Base-by-base conservation (phyloP, 35 echinoderm and acorn worm species). In the Ptychodera flava region DNA sequence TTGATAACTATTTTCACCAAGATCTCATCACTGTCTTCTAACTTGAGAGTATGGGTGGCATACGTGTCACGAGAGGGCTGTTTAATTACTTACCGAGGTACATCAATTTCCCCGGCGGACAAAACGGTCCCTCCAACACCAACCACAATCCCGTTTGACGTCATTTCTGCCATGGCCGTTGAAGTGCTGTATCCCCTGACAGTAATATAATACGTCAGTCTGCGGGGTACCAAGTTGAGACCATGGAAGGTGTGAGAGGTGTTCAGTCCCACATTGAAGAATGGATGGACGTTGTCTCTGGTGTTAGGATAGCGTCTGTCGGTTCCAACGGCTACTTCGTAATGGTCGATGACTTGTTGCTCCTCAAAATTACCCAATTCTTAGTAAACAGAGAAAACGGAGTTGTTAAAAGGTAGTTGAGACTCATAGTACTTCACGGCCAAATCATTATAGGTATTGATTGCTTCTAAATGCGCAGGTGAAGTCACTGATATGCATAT, bases 261-360 rank as follows among this genome's bases (percentile, higher is more conserved):
- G 34, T 90, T 90, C 77, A 78, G 76, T 22, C 83, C 83, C 6
- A 90, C 83, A 36, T 85, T 80, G 30, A 83, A 81, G 78, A 90
- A 90, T 14, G 89, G 83, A 37, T 85, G 53, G 15, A 85, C 77
- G 35, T 90, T 81, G 37, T 86, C 77, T 85, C 84, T 78, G 27
- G 89, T 90, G 36, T 85, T 85, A 27, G 89, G 89, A 78, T 90
- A 90, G 27, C 89, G 76, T n/a, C 89, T 76, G 35, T 90, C 89
- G 16, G 83, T 90, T 78, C 89, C 89, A 29, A 85, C 64, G 28
- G 89, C 89, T 78, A 85, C 83, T 35, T 80, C 83, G 29, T 90
- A 90, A 32, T 78, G 85, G 27, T 86, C 89, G 1, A 90, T 83
- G 22, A 34, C 28, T 31, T 90, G 89, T 34, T 80, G 31, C 0